Percentiles rank a stretch among this genome's conserved stretches.
These are phyloP conservation scores for Rhinolophus ferrumequinum DNA, from an alignment of 2,113 vertebrate genomes.

Conservation along the genomic window DNA sequence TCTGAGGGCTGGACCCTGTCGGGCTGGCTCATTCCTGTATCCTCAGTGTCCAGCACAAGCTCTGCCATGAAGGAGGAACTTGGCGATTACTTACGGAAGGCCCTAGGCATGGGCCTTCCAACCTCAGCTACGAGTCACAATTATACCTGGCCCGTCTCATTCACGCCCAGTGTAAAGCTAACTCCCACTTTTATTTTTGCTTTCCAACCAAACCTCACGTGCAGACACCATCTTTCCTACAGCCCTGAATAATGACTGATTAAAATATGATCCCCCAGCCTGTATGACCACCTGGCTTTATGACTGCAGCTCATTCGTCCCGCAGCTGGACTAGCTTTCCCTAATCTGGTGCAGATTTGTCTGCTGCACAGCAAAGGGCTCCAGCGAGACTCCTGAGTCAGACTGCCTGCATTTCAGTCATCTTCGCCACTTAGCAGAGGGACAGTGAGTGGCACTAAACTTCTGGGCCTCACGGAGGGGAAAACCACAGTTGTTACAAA, in stretches of 20 bases:
- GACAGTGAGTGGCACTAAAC: background rate
- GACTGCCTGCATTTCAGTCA: background rate
- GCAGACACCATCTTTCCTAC: background rate
- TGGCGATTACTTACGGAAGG: background rate
- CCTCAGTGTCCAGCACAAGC: background rate
- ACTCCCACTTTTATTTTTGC: background rate
- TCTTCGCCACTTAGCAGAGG: background rate
- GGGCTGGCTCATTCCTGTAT: no score
- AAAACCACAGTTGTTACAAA: background rate
- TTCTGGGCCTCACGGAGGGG: background rate
- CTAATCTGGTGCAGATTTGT: background rate
- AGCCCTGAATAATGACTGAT: background rate
- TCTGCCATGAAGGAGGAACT: background rate
- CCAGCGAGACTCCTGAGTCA: background rate
- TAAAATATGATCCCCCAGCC: background rate
- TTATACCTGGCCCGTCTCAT: background rate
- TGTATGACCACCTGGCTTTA: background rate
- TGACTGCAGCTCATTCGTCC: background rate
- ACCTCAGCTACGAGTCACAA: background rate
- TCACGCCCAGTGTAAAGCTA: background rate
- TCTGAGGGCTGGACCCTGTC: background rate
- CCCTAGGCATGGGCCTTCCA: background rate
- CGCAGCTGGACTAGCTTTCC: background rate
- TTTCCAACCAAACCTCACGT: background rate
- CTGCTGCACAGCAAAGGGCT: background rate